Base-by-base conservation (phyloP, 2,113 vertebrate species). In the Acrocephalus kingi region DNA sequence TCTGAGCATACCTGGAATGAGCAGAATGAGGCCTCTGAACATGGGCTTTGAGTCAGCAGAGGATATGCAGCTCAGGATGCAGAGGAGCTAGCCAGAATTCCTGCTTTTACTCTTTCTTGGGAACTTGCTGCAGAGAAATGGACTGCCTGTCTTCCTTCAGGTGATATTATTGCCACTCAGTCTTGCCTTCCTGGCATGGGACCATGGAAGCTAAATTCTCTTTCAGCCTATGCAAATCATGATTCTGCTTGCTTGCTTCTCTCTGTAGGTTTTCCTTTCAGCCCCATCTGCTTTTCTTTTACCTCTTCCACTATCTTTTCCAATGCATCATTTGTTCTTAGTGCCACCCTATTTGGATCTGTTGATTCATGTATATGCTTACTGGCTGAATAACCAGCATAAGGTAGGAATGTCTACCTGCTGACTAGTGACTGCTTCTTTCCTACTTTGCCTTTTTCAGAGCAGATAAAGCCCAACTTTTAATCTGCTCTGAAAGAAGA, bases 31-130 rank as follows among this genome's bases (percentile, higher is more conserved):
- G 33, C 62, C 27, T 35, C 66, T 48, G 30, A 56, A 35, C 1
- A 3, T 8, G n/a, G 10, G 28, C 66, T 79, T 85, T 1, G 2
- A n/a, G 5, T 48, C 46, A 76, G 43, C 45, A 87, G 82, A 63
- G 43, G 41, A 46, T 2, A 1, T n/a, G 25, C 25, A 0, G 2
- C 1, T 6, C 33, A n/a, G n/a, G 51, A 46, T 30, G 25, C 1
- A 2, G 33, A 45, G 58, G 30, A 61, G 27, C 35, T 83, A 58
- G 49, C 33, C 37, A 68, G 41, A 31, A 48, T 85, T 19, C 39
- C 55, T 61, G 45, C 23, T 66, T 79, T 80, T 61, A 10, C 17
- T 64, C 39, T 45, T 64, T n/a, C 23, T 19, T 51, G 41, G 39
- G 25, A 78, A 24, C 18, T 37, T 4, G 2, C 41, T 22, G 41